Percentiles rank a stretch among this genome's conserved stretches.
Conservation (phyloP, 1,140 invertebrate species). For the Dermatophagoides farinae region DNA sequence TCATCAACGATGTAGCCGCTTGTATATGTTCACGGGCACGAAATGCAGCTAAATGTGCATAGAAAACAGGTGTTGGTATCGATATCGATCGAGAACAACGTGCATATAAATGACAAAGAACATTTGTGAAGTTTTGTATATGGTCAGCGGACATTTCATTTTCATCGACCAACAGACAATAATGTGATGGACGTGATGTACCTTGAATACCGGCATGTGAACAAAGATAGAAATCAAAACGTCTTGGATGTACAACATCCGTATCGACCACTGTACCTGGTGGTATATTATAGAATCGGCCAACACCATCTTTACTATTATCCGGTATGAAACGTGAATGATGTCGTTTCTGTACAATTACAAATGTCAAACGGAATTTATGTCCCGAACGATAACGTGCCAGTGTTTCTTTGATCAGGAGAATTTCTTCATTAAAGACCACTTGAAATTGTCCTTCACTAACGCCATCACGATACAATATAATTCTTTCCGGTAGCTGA, state of each 20-base stretch:
- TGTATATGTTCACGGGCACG: constrained; percentile 30
- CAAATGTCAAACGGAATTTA: constrained; percentile 17
- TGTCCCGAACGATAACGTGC: not conserved
- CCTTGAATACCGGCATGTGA: constrained; percentile 27
- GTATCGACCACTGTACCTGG: constrained; percentile 66
- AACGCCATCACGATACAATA: constrained; percentile 30
- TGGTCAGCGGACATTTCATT: constrained; percentile 45
- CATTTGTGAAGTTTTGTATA: constrained; percentile 60
- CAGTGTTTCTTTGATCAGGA: constrained; percentile 14
- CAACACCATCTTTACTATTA: constrained; percentile 18
- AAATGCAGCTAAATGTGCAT: constrained; percentile 73
- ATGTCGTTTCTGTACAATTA: constrained; percentile 20
- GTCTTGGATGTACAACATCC: constrained; percentile 50
- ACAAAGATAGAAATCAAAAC: constrained; percentile 66
- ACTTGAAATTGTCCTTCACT: constrained; percentile 28
- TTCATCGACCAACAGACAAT: constrained; percentile 51
- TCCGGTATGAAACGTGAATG: constrained; percentile 13
- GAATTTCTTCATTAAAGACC: constrained; percentile 20
- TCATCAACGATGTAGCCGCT: not conserved
- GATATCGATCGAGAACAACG: constrained; percentile 67
- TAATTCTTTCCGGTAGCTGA: constrained; percentile 23
- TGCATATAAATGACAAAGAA: constrained; percentile 67
- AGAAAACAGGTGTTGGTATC: constrained; percentile 80
- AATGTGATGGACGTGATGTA: constrained; percentile 13
- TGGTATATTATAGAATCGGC: constrained; percentile 40